Evolutionary conservation across 1,140 invertebrate genomes (phyloP).

Genomic region (Scaptodrosophila lebanonensis): DNA sequence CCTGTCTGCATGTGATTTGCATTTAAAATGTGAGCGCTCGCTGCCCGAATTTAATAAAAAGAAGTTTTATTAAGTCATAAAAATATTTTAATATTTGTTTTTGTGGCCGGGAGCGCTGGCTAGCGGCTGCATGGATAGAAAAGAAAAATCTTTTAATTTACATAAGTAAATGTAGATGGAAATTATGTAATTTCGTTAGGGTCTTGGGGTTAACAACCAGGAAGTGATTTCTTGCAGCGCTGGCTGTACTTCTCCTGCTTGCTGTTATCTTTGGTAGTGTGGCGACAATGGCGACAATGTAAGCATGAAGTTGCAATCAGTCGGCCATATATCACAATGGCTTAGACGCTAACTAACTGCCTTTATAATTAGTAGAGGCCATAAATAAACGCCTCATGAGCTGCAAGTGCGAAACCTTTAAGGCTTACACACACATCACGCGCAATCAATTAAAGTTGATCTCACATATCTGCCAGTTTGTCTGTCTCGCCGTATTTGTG

Average conservation of each 20-base stretch:
- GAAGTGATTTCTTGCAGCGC: conserved; percentile 49
- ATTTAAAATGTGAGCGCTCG: conserved; percentile 49
- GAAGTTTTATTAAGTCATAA: conserved; percentile 75
- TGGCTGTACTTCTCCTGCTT: conserved; percentile 2
- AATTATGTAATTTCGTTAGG: conserved; percentile 62
- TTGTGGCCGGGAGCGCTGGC: conserved; percentile 30
- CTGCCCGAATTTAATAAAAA: conserved; percentile 73
- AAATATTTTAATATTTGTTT: conserved; percentile 69
- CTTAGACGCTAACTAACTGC: neutral
- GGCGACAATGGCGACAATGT: too few species aligned
- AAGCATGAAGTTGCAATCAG: too few species aligned
- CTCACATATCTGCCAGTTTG: conserved; percentile 39
- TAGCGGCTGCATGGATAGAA: too few species aligned
- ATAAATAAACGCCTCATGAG: conserved; percentile 30
- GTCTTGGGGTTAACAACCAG: conserved; percentile 45
- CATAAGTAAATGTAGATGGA: conserved; percentile 69
- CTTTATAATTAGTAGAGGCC: conserved; percentile 8
- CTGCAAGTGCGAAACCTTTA: conserved; percentile 6
- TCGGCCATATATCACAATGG: too few species aligned
- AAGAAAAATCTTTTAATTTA: conserved; percentile 44
- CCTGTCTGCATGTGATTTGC: conserved; percentile 62
- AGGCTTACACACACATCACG: conserved; percentile 35
- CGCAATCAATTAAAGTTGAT: conserved; percentile 71
- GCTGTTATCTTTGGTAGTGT: too few species aligned
- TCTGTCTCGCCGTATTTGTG: neutral